Evolutionary conservation across 2,888 invertebrate genomes (phyloP), one percentile per base, ranked within the genome.

Genomic region (Petrolisthes cinctipes): DNA sequence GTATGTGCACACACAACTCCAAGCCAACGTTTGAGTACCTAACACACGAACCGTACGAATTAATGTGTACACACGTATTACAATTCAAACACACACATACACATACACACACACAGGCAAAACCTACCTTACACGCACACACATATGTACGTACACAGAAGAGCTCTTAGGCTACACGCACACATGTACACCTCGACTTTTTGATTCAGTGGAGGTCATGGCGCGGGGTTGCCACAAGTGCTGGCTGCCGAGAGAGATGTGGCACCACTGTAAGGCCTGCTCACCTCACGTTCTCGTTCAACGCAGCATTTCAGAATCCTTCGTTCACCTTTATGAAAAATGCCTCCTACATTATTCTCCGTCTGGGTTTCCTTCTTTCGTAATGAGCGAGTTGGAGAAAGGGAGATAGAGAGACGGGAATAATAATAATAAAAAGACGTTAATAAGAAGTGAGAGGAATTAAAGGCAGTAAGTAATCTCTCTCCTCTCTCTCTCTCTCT

Each of bases 161-260:
- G 37, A 37, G 37, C 37, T 37, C 37, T n/a, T n/a, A 20, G n/a
- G 11, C 61, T 57, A 86, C 82, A 86, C 82, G 23, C 54, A 23
- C 85, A 85, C 85, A 81, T 85, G 86, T 86, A 86, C 86, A 83
- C 80, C 54, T 76, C 86, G 53, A 83, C 78, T 86, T 86, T 86
- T 86, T 86, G 86, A 86, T 86, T 86, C 86, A 86, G 82, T 86
- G 86, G 86, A 86, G 86, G 86, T 86, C 86, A 86, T 83, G 86
- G 79, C 17, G 86, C 86, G 68, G 14, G 78, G 82, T 83, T 86
- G 86, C 86, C 86, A 83, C 51, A 51, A 73, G 57, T 66, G 66
- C 11, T 11, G 66, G 66, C 14, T 66, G 66, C 11, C 14, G 54
- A 53, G 78, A 11, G 78, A 78, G 78, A 78, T 54, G 78, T 61